phyloP scores from a whole-genome alignment of 2,113 vertebrate species.

The Pluvianellus socialis region DNA sequence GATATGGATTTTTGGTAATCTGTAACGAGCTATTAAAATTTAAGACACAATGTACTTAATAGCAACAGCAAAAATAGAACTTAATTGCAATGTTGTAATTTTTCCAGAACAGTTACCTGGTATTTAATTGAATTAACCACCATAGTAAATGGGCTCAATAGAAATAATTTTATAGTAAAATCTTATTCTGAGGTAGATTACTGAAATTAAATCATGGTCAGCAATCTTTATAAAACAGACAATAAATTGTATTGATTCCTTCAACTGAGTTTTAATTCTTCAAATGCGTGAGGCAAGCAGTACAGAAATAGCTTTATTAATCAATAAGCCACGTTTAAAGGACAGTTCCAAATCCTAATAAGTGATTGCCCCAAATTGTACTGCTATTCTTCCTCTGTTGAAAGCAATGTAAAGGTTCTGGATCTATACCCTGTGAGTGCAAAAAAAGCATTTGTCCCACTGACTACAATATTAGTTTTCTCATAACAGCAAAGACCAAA shows the following conservation, averaged over 20 bases:
- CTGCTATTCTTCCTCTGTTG: not conserved
- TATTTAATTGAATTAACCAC: not conserved
- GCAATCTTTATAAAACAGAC: not conserved
- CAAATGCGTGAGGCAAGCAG: not conserved
- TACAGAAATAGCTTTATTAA: not conserved
- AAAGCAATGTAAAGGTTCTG: not conserved
- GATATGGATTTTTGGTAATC: not conserved
- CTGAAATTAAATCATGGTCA: not conserved
- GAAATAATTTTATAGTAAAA: not conserved
- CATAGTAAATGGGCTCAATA: not conserved
- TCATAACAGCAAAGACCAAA: not conserved
- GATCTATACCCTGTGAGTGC: rapidly evolving
- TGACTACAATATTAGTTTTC: not conserved
- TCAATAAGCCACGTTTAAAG: not conserved
- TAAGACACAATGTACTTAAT: not conserved
- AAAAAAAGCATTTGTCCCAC: not conserved
- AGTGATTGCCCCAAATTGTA: not conserved
- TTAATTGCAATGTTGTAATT: not conserved
- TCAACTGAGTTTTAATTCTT: not conserved
- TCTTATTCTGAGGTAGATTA: not conserved
- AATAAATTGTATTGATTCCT: not conserved
- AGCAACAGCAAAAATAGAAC: not conserved
- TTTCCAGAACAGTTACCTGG: not conserved
- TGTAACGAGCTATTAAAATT: not conserved
- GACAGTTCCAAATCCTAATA: not conserved